These are phyloP conservation scores for Odobenus rosmarus DNA, from an alignment of 2,113 vertebrate genomes.

Conservation along the genomic window DNA sequence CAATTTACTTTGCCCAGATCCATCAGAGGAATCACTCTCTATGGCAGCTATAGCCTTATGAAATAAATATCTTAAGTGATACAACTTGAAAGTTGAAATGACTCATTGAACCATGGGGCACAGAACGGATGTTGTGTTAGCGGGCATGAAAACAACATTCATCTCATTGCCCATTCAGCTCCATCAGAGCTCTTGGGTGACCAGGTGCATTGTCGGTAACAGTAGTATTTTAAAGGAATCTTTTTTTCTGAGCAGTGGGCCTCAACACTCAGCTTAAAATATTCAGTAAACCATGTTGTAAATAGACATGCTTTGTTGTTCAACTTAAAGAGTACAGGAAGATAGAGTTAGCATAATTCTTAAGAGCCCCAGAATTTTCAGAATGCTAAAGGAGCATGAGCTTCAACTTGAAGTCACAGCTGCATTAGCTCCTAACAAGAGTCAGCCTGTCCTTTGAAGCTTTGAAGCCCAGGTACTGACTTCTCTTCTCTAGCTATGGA, in stretches of 20 bases:
- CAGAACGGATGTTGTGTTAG: not conserved
- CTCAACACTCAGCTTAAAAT: not conserved
- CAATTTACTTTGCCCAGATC: not conserved
- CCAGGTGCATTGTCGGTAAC: not conserved
- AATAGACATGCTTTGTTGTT: not conserved
- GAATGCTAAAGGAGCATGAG: not conserved
- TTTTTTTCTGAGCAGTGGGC: not conserved
- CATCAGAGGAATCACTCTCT: not conserved
- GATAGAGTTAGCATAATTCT: not conserved
- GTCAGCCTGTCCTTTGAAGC: not conserved
- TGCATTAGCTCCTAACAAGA: not conserved
- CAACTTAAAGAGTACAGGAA: not conserved
- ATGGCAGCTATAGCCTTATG: not conserved
- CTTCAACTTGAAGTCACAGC: not conserved
- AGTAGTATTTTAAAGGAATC: not conserved
- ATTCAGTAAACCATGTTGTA: not conserved
- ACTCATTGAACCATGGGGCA: not conserved
- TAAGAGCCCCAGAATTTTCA: not conserved
- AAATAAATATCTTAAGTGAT: not conserved
- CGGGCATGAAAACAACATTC: not conserved
- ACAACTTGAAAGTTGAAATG: not conserved
- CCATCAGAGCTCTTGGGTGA: not conserved
- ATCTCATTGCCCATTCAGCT: not conserved
- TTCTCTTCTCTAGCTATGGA: not conserved
- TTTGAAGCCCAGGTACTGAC: not conserved